Evolutionary conservation across 1,140 invertebrate species (phyloP).

Genomic region (Hyles vespertilio): DNA sequence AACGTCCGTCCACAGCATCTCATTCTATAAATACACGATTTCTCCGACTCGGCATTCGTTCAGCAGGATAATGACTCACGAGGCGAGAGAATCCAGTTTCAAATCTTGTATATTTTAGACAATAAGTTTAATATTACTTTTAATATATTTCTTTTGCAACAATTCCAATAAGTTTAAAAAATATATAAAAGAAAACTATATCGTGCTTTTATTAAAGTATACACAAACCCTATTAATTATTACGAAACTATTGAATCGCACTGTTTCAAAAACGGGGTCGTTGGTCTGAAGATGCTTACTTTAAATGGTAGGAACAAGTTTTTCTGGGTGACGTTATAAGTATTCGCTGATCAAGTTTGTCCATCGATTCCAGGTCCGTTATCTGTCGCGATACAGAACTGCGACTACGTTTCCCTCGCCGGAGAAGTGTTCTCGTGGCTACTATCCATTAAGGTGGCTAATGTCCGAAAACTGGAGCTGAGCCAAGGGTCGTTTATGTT

Average conservation of each 20-base stretch:
- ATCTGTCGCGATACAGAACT: slow-evolving; percentile 76
- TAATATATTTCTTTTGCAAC: neutral
- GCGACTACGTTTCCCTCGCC: slow-evolving; percentile 77
- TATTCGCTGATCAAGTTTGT: slow-evolving; percentile 4
- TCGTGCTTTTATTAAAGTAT: too few species aligned
- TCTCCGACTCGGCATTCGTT: slow-evolving; percentile 63
- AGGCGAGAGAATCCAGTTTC: slow-evolving; percentile 5
- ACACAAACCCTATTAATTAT: neutral
- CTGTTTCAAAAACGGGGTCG: slow-evolving; percentile 1
- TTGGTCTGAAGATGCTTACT: slow-evolving; percentile 6
- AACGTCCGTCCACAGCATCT: slow-evolving; percentile 41
- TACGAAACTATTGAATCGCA: neutral
- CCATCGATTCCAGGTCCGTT: slow-evolving; percentile 73
- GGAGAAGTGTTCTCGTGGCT: slow-evolving; percentile 80
- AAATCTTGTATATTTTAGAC: slow-evolving; percentile 6
- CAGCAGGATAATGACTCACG: slow-evolving; percentile 70
- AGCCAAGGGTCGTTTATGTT: slow-evolving; percentile 79
- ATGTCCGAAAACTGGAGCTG: slow-evolving; percentile 76
- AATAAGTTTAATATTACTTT: neutral
- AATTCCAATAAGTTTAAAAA: neutral
- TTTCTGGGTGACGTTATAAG: neutral
- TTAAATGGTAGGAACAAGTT: slow-evolving; percentile 2
- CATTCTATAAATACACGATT: slow-evolving; percentile 66
- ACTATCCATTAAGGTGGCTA: slow-evolving; percentile 76
- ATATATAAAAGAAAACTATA: too few species aligned